Evolutionary conservation across 1,140 invertebrate species (phyloP).

Genomic region (Adelges cooleyi): DNA sequence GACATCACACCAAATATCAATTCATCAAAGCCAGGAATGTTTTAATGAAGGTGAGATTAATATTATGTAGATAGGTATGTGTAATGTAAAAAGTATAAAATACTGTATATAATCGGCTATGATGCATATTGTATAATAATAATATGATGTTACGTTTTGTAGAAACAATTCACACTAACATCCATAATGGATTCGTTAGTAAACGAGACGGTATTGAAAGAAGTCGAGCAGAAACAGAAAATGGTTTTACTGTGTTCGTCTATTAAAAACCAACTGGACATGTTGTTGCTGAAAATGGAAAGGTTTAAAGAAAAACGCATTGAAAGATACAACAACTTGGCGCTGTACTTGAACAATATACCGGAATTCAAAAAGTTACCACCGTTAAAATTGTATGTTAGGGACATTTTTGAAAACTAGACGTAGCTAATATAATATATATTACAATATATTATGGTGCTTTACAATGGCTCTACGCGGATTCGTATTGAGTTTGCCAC

Average conservation of each 20-base stretch:
- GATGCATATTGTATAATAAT: no score
- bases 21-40: neutral
- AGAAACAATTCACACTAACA: neutral
- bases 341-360: neutral
- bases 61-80: no score
- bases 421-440: no score
- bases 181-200: neutral
- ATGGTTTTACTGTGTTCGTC: neutral
- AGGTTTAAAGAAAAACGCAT: slow-evolving; percentile 2
- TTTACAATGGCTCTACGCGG: no score
- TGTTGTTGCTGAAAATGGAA: neutral
- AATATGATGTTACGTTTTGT: neutral
- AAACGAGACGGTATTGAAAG: neutral
- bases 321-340: slow-evolving; percentile 7
- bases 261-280: neutral
- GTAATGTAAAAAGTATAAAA: no score
- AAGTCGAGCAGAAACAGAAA: neutral
- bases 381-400: neutral
- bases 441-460: no score
- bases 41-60: neutral
- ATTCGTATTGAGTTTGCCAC: slow-evolving; percentile 7
- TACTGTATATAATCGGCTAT: no score
- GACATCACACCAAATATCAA: neutral
- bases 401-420: no score
- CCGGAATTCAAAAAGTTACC: neutral